phyloP scores from a whole-genome alignment of 2,113 vertebrate genomes.

The Anser brachyrhynchus region DNA sequence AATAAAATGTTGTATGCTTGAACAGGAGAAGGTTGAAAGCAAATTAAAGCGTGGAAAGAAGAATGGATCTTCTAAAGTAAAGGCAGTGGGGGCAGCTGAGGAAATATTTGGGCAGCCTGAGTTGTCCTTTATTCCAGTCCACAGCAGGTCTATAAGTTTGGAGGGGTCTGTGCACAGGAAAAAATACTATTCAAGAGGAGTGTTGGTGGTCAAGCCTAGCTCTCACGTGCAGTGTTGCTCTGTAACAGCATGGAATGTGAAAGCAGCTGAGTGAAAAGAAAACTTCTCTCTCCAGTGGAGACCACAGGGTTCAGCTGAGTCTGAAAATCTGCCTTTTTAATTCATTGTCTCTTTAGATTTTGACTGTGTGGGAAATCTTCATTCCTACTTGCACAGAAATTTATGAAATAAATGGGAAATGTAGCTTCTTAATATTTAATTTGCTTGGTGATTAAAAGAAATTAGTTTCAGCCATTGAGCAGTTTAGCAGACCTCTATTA shows the following conservation, averaged over 20 bases:
- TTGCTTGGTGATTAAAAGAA: constrained; percentile 36
- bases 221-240: background rate
- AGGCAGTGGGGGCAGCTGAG: background rate
- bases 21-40: background rate
- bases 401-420: constrained; percentile 20
- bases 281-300: background rate
- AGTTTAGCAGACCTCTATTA: constrained; percentile 31
- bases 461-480: constrained; percentile 49
- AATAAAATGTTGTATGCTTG: background rate
- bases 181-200: background rate
- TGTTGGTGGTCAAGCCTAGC: background rate
- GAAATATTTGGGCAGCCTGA: background rate
- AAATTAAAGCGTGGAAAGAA: background rate
- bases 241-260: background rate
- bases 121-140: background rate
- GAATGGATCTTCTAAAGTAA: background rate
- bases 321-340: background rate
- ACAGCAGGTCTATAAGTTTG: background rate
- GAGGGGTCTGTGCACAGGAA: background rate
- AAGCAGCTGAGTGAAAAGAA: background rate
- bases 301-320: background rate
- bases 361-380: background rate
- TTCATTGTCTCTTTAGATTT: background rate
- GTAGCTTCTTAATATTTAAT: constrained; percentile 41
- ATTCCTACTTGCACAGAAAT: constrained; percentile 6